Percentiles rank a stretch among this genome's conserved stretches.
These are phyloP conservation scores for Pandemis heparana DNA, from an alignment of 2,888 invertebrate species.

Conservation along the genomic window DNA sequence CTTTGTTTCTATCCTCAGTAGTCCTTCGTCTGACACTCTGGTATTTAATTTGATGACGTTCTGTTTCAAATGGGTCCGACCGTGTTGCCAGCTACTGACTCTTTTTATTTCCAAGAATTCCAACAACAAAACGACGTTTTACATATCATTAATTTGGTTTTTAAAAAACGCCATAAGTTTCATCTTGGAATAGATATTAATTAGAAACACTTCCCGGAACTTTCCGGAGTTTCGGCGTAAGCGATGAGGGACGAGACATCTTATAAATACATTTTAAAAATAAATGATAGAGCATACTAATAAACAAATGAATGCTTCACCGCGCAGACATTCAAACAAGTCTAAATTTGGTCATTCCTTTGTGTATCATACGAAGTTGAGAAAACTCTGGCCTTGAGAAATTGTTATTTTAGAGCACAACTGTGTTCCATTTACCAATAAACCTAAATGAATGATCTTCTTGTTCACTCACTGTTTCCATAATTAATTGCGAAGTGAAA, in stretches of 20 bases:
- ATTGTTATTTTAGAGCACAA: background rate
- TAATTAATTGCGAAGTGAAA: slow-evolving; percentile 51
- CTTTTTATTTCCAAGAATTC: slow-evolving; percentile 26
- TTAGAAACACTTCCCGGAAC: slow-evolving; percentile 48
- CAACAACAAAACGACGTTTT: slow-evolving; percentile 21
- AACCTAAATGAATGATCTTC: slow-evolving; percentile 24
- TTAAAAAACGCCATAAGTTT: slow-evolving; percentile 24
- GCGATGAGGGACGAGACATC: slow-evolving; percentile 30
- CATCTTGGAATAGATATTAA: slow-evolving; percentile 45
- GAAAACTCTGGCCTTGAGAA: background rate
- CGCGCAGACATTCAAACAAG: background rate
- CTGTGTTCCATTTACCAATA: slow-evolving; percentile 18
- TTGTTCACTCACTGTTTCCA: slow-evolving; percentile 36
- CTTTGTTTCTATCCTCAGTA: slow-evolving; percentile 28
- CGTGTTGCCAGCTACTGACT: background rate
- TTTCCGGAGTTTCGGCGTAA: background rate
- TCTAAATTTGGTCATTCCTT: background rate
- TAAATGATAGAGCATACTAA: slow-evolving; percentile 16
- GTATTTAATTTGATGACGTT: background rate
- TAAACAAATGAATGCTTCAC: background rate
- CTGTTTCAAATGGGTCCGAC: background rate
- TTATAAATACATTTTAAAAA: slow-evolving; percentile 35
- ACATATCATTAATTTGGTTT: slow-evolving; percentile 36
- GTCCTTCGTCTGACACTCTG: slow-evolving; percentile 2
- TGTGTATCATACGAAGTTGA: background rate